Evolutionary conservation across 2,113 vertebrate species (phyloP), one percentile per base, ranked within the genome.

Genomic region (Paralichthys olivaceus): DNA sequence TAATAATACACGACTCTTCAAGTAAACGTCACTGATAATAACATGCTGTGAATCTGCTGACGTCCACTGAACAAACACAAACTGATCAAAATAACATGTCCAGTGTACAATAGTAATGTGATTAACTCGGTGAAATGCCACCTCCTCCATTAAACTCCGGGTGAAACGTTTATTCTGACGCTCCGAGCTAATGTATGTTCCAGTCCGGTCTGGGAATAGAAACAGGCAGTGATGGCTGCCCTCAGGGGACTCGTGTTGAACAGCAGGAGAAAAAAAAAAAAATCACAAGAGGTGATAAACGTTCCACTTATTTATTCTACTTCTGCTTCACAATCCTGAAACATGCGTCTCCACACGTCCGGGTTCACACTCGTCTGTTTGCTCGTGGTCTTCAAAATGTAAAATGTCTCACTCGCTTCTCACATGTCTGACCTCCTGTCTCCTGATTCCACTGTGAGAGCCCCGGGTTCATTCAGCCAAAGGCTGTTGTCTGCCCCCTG

Each of bases 111-210:
- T 13, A 7, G 53, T 54, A 64, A 54, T 17, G 58, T 69, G 63
- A 83, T 78, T 64, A 69, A 69, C 54, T 13, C 45, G 32, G 58
- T 28, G 20, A 58, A 82, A 57, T 1, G 20, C 40, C 59, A 37
- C 70, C 65, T 65, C 60, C 54, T 49, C 54, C 15, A 3, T 45
- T 47, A 34, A 55, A 15, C 64, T 28, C 43, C 2, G 26, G n/a
- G 45, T 11, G 28, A 29, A 45, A 64, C 17, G 0, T 54, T 63
- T 29, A 45, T 29, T 28, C 40, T 26, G 61, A 19, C 9, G 61
- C 60, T 17, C 2, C 6, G 13, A 7, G 60, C 40, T 45, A 26
- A 26, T 26, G 40, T 45, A 7, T 19, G 43, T 19, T 20, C 17
- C 61, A 26, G 40, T 7, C 61, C 25, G 1, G 61, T 13, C 15